Evolutionary conservation across 1,140 invertebrate genomes (phyloP).

Genomic region (Nomia melanderi): DNA sequence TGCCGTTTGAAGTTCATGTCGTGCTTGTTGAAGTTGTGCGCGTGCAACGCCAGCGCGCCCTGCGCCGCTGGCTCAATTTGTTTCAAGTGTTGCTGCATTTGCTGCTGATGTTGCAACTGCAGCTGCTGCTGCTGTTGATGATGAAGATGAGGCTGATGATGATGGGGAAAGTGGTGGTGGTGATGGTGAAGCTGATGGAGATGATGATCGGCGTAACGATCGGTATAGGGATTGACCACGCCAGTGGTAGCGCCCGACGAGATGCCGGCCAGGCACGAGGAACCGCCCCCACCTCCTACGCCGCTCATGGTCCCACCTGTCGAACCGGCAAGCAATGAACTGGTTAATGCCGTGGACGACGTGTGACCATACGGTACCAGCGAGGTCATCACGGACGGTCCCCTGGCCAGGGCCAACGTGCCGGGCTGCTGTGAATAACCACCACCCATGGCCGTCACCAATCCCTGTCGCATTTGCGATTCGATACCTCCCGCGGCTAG

Average conservation of each 20-base stretch:
- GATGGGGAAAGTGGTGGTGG: slow-evolving; percentile 51
- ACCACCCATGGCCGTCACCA: slow-evolving; percentile 54
- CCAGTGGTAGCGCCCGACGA: slow-evolving; percentile 79
- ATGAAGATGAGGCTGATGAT: slow-evolving; percentile 59
- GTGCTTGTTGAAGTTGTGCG: slow-evolving; percentile 84
- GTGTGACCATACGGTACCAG: slow-evolving; percentile 70
- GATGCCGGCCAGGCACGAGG: slow-evolving; percentile 73
- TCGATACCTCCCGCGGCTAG: slow-evolving; percentile 61
- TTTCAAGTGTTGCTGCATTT: slow-evolving; percentile 74
- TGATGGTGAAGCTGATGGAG: slow-evolving; percentile 60
- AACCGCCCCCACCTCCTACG: slow-evolving; percentile 55
- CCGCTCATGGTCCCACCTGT: slow-evolving; percentile 65
- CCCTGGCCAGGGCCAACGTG: slow-evolving; percentile 65
- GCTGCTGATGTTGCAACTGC: slow-evolving; percentile 68
- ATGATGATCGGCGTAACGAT: slow-evolving; percentile 69
- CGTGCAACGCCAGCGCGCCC: slow-evolving; percentile 74
- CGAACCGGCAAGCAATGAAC: slow-evolving; percentile 73
- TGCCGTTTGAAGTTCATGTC: slow-evolving; percentile 87
- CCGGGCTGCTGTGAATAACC: slow-evolving; percentile 54
- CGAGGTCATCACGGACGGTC: slow-evolving; percentile 68
- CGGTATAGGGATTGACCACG: slow-evolving; percentile 76
- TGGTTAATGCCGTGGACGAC: slow-evolving; percentile 68
- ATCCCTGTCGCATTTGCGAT: slow-evolving; percentile 46
- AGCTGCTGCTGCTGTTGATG: slow-evolving; percentile 66
- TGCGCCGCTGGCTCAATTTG: slow-evolving; percentile 80